phyloP scores from a whole-genome alignment of 1,140 invertebrate genomes.

The Megalonaias nervosa region DNA sequence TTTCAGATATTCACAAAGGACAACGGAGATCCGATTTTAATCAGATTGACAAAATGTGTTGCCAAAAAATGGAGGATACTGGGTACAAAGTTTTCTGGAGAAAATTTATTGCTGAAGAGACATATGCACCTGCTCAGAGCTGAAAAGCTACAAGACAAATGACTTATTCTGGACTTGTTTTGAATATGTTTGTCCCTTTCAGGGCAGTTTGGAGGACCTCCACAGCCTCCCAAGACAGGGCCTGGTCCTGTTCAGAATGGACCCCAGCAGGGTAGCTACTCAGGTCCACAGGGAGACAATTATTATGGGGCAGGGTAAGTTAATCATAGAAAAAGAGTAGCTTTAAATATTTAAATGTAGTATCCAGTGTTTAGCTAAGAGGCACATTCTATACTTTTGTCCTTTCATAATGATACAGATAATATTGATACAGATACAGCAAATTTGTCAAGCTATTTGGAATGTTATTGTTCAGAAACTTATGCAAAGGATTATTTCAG shows the following conservation, averaged over 20 bases:
- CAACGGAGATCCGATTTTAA: too few relatives aligned
- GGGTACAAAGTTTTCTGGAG: background rate
- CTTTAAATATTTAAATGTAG: background rate
- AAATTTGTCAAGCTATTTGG: background rate
- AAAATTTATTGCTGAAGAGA: background rate
- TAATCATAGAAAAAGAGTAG: background rate
- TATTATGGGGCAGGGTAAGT: slow-evolving; percentile 12
- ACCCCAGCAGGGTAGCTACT: slow-evolving; percentile 25
- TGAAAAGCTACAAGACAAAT: background rate
- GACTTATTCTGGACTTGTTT: background rate
- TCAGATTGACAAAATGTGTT: background rate
- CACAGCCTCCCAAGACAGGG: background rate
- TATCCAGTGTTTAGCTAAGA: background rate
- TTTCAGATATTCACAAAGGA: too few relatives aligned
- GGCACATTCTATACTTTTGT: background rate
- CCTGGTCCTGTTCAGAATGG: slow-evolving; percentile 40
- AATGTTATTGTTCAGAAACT: background rate
- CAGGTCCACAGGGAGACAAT: slow-evolving; percentile 39
- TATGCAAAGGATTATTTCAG: too few relatives aligned
- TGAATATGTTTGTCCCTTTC: background rate
- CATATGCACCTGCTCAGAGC: too few relatives aligned
- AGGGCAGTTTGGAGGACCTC: slow-evolving; percentile 38
- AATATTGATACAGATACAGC: background rate
- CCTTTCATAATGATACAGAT: background rate
- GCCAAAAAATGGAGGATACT: too few relatives aligned